Conservation (phyloP, 2,113 vertebrate genomes). For the Pterocles orientalis region DNA sequence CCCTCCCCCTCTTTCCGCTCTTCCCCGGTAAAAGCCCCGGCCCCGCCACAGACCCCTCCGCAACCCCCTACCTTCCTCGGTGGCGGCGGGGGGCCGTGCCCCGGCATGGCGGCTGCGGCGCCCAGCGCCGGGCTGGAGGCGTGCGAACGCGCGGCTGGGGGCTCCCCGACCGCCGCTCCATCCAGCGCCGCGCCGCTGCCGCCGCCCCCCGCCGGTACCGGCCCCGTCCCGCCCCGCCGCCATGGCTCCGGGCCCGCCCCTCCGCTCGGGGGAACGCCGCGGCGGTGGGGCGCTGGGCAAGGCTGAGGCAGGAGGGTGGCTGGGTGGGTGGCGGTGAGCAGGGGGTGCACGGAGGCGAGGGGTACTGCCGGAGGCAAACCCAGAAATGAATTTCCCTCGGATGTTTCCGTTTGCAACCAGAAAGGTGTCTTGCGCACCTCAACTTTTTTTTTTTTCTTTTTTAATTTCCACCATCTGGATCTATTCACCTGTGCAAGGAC, state of each 20-base stretch:
- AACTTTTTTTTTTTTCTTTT: too few species aligned
- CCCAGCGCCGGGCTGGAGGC: slow-evolving; percentile 16
- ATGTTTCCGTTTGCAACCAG: not conserved
- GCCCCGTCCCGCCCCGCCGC: not conserved
- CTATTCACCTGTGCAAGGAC: not conserved
- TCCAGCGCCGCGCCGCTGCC: too few species aligned
- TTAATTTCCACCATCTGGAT: too few species aligned
- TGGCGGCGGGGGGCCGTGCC: not conserved
- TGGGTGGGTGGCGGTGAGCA: not conserved
- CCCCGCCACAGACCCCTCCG: not conserved
- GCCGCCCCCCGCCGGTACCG: not conserved
- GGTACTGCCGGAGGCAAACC: not conserved
- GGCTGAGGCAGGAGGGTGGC: too few species aligned
- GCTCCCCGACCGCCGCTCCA: too few species aligned
- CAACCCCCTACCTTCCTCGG: not conserved
- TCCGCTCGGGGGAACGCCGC: not conserved
- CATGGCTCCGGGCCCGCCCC: not conserved
- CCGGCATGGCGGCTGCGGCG: not conserved
- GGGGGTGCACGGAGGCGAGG: not conserved
- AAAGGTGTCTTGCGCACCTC: too few species aligned
- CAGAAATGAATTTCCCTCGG: too few species aligned
- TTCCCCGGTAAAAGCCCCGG: not conserved
- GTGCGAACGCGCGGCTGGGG: too few species aligned
- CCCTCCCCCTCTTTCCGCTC: not conserved
- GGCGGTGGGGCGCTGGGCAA: not conserved